Evolutionary conservation across 2,113 vertebrate species (phyloP).

Genomic region (Ancistrus triradiatus): DNA sequence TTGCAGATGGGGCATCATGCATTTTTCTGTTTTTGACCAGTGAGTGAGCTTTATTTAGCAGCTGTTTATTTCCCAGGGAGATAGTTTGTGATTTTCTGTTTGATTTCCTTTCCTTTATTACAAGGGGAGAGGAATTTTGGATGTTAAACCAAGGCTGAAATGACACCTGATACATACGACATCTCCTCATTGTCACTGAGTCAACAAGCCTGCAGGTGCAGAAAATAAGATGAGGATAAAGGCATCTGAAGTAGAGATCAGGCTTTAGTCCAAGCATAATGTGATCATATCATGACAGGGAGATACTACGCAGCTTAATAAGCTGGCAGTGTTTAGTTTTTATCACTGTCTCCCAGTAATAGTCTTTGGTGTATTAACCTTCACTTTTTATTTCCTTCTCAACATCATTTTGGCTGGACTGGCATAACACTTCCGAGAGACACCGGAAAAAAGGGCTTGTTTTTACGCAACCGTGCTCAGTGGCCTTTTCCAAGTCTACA

Average conservation of each 20-base stretch:
- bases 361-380: slow-evolving; percentile 29
- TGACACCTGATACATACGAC: slow-evolving; percentile 39
- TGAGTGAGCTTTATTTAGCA: slow-evolving; percentile 21
- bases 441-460: slow-evolving; percentile 11
- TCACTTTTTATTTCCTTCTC: slow-evolving; percentile 29
- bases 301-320: no score
- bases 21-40: slow-evolving; percentile 13
- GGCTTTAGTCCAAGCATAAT: not conserved
- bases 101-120: slow-evolving; percentile 33
- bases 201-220: slow-evolving; percentile 29
- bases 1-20: no score
- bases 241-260: slow-evolving; percentile 11
- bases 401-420: slow-evolving; percentile 24
- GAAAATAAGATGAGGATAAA: slow-evolving; percentile 41
- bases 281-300: slow-evolving; percentile 18
- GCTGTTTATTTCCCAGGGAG: slow-evolving; percentile 36
- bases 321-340: no score
- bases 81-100: slow-evolving; percentile 17
- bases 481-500: slow-evolving; percentile 35
- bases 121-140: slow-evolving; percentile 7
- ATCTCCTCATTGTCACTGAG: slow-evolving; percentile 10
- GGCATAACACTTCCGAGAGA: slow-evolving; percentile 8
- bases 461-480: slow-evolving; percentile 1
- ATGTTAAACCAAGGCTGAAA: slow-evolving; percentile 31
- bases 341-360: not conserved